Evolutionary conservation across 2,113 vertebrate genomes (phyloP).

Genomic region (Calypte anna): DNA sequence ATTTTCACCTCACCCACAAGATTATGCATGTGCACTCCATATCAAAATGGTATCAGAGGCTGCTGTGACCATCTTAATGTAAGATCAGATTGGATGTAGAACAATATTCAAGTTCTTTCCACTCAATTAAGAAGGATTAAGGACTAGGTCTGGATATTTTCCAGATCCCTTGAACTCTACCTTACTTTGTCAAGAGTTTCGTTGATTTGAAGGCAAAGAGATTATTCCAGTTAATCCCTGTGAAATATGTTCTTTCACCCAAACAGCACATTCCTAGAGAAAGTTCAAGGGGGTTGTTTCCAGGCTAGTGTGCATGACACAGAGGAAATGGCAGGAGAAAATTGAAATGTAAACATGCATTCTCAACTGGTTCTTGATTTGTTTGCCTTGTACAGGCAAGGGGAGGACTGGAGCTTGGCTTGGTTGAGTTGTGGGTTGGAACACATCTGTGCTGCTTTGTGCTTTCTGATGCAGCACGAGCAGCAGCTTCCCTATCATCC

Average conservation of each 20-base stretch:
- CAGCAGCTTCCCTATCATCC: background rate
- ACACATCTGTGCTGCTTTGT: background rate
- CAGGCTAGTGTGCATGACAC: background rate
- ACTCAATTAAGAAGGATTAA: background rate
- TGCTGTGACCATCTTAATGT: background rate
- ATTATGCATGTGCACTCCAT: background rate
- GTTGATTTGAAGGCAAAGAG: background rate
- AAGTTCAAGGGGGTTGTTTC: background rate
- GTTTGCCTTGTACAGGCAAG: background rate
- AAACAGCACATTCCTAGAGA: background rate
- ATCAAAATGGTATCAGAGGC: background rate
- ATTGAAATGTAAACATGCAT: background rate
- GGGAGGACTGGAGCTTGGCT: background rate
- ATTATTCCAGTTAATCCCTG: background rate
- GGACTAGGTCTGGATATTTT: background rate
- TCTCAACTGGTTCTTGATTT: background rate
- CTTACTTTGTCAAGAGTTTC: background rate
- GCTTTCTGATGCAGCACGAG: background rate
- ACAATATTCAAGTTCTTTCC: background rate
- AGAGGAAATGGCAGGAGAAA: background rate
- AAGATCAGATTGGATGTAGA: background rate
- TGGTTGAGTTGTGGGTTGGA: background rate
- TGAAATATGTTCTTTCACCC: background rate
- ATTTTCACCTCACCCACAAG: background rate
- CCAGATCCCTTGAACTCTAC: background rate